Conservation (phyloP, 2,888 invertebrate genomes). For the Hofmannophila pseudospretella region DNA sequence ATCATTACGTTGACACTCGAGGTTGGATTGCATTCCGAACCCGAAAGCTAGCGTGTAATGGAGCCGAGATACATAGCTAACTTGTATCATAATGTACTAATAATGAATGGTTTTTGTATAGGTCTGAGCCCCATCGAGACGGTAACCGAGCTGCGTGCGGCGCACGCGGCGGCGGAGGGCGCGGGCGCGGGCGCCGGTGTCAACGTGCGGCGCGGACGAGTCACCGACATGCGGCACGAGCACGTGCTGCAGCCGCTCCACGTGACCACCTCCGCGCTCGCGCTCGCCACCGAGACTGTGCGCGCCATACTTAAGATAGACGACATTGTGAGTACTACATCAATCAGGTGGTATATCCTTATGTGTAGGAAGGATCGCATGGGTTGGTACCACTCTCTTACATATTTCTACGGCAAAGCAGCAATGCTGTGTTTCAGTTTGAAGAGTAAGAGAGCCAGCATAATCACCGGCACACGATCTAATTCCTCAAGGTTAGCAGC, state of each 20-base stretch:
- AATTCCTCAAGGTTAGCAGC: too few species aligned
- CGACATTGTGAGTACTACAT: conserved; percentile 95
- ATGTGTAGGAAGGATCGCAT: background rate
- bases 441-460: too few species aligned
- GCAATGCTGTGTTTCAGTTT: background rate
- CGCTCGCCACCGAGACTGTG: conserved; percentile 96
- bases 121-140: conserved; percentile 96
- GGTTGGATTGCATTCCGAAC: too few species aligned
- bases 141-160: conserved; percentile 96
- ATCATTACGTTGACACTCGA: too few species aligned
- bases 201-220: conserved; percentile 96
- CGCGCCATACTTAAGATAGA: conserved; percentile 99
- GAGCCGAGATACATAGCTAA: too few species aligned
- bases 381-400: too few species aligned
- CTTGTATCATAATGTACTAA: too few species aligned
- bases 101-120: conserved; percentile 7
- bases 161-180: conserved; percentile 91
- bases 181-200: conserved; percentile 94
- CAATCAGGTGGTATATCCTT: background rate
- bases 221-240: conserved; percentile 97
- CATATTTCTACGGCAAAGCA: background rate
- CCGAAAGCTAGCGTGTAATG: too few species aligned
- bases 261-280: conserved; percentile 95
- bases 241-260: conserved; percentile 98
- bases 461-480: too few species aligned